These are phyloP conservation scores for Nyleta sp. DNA, from an alignment of 2,888 invertebrate genomes.

Conservation along the genomic window DNA sequence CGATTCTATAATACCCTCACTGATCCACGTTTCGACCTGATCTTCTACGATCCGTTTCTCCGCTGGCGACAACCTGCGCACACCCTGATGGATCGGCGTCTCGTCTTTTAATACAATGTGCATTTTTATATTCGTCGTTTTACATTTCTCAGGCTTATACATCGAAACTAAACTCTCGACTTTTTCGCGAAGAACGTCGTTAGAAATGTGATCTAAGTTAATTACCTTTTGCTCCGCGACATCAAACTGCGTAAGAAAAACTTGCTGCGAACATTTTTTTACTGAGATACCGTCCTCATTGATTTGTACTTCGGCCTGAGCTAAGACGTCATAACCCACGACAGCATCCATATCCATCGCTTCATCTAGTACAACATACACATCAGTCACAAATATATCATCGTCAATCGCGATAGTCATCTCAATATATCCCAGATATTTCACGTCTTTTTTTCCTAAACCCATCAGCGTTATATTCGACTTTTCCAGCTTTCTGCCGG, in stretches of 20 bases:
- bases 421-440: constrained; percentile 15
- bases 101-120: constrained; percentile 70
- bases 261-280: constrained; percentile 11
- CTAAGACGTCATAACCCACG: constrained; percentile 25
- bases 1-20: constrained; percentile 59
- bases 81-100: constrained; percentile 65
- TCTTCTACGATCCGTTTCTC: constrained; percentile 17
- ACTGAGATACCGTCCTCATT: constrained; percentile 18
- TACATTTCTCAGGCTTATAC: constrained; percentile 66
- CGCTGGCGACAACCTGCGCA: constrained; percentile 60
- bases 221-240: neutral
- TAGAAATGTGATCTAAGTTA: constrained; percentile 4
- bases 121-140: constrained; percentile 63
- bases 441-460: constrained; percentile 7
- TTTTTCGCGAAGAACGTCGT: constrained; percentile 18
- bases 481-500: neutral
- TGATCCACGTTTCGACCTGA: constrained; percentile 56
- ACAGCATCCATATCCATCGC: constrained; percentile 15
- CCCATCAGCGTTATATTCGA: constrained; percentile 7
- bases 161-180: constrained; percentile 54
- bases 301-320: constrained; percentile 29
- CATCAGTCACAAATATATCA: constrained; percentile 22
- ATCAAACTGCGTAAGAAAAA: constrained; percentile 24
- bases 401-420: constrained; percentile 12
- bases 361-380: constrained; percentile 34